Percentiles rank a stretch among this genome's conserved stretches.
Evolutionary conservation across 1,140 invertebrate genomes (phyloP).

Genomic region (Dreissena polymorpha): DNA sequence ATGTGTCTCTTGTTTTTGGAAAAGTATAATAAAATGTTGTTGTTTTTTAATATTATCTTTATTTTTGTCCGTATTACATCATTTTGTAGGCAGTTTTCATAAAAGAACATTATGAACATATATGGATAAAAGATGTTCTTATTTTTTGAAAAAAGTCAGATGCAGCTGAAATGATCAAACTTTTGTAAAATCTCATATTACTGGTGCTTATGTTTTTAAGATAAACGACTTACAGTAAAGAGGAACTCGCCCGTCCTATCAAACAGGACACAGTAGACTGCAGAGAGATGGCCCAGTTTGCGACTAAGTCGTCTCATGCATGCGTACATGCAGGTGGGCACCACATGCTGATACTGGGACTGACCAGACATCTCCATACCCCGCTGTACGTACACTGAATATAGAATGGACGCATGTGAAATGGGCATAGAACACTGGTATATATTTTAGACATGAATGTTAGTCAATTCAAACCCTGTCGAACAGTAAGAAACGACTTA

Average conservation of each 20-base stretch:
- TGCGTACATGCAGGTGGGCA: slow-evolving; percentile 87
- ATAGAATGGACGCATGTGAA: slow-evolving; percentile 53
- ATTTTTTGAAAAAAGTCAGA: no score
- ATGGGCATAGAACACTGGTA: not conserved
- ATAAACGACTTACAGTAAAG: slow-evolving; percentile 87
- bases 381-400: slow-evolving; percentile 84
- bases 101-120: no score
- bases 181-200: no score
- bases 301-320: slow-evolving; percentile 88
- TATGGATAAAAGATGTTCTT: no score
- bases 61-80: no score
- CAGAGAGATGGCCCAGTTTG: slow-evolving; percentile 95
- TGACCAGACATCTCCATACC: slow-evolving; percentile 87
- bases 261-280: slow-evolving; percentile 97
- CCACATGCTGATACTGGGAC: slow-evolving; percentile 80
- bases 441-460: not conserved
- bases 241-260: slow-evolving; percentile 96
- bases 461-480: not conserved
- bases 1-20: no score
- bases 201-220: no score
- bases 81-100: no score
- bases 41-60: no score
- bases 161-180: no score
- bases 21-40: no score
- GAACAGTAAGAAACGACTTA: no score